Base-by-base conservation (phyloP, 2,797 vertebrate species). In the Sebastes nivosus region DNA sequence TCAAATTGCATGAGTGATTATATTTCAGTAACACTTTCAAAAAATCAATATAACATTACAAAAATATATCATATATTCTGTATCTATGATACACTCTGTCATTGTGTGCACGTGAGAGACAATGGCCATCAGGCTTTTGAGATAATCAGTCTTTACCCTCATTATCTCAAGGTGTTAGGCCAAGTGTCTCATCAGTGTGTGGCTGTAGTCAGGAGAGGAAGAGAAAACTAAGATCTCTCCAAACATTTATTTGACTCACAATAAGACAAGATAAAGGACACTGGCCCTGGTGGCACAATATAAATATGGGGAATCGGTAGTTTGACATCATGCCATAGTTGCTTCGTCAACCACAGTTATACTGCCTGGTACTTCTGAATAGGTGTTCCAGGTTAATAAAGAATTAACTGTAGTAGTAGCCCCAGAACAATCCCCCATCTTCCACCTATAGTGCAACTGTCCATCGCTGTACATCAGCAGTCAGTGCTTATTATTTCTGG, bases 111-210 rank as follows among this genome's bases (percentile, higher is more conserved):
- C 68, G 24, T 69, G 20, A 64, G 60, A 83, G 58, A 90, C 77
- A 84, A 81, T 72, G 18, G 73, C 59, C 75, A 80, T 46, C 27
- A 59, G 38, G 61, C 66, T 50, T 73, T 68, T 80, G 29, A 82
- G 88, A 65, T 94, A 90, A 95, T 95, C 92, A 88, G 90, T 90
- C 77, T 92, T 93, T 92, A 91, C 78, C 91, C 92, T 91, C 68
- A 83, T 93, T 95, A 89, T 72, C 83, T 70, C 52, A 57, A 79
- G 66, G 67, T 82, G 63, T 69, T 65, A 50, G 68, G 54, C 59
- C n/a, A 75, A 77, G 70, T 77, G 46, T 80, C 77, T 72, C 72
- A 42, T 71, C 50, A 75, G 1, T 72, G 42, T 59, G 54, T 80
- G 59, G 38, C 65, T 55, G 50, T 18, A 29, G 30, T 59, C 68